These are phyloP conservation scores for Torymus aiolomorphi DNA, from an alignment of 2,888 invertebrate species.

Conservation along the genomic window DNA sequence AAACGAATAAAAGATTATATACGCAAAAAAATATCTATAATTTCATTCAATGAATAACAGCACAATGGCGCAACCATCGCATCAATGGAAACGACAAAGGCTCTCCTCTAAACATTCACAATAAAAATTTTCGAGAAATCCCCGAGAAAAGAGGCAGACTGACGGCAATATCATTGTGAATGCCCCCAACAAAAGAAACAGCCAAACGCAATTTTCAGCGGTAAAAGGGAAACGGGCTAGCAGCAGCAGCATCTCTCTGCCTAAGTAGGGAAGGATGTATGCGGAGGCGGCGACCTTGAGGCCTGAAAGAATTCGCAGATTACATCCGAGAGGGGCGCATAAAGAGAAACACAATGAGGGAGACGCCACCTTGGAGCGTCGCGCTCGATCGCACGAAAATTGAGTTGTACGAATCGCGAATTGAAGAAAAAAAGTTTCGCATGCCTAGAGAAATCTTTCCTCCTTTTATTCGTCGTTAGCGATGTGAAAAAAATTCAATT, in stretches of 20 bases:
- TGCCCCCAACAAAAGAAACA: conserved; percentile 44
- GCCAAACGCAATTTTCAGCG: conserved; percentile 48
- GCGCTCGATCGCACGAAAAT: conserved; percentile 6
- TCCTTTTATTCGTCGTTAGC: neutral
- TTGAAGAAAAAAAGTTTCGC: neutral
- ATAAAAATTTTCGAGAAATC: conserved; percentile 15
- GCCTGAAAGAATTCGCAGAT: neutral
- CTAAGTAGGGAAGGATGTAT: neutral
- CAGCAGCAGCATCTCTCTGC: neutral
- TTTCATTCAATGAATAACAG: neutral
- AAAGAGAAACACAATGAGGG: neutral
- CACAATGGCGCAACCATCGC: neutral
- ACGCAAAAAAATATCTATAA: no score
- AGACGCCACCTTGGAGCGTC: neutral
- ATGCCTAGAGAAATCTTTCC: neutral
- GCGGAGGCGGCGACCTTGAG: neutral
- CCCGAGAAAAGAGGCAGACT: neutral
- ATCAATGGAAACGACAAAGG: neutral
- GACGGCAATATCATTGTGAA: conserved; percentile 40
- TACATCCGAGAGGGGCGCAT: neutral
- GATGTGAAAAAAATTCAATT: no score
- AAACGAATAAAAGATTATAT: no score
- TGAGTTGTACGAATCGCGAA: conserved; percentile 9
- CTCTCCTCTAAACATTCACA: neutral
- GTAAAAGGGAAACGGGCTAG: conserved; percentile 31